phyloP scores from a whole-genome alignment of 2,797 vertebrate genomes.

The Potorous gilbertii region DNA sequence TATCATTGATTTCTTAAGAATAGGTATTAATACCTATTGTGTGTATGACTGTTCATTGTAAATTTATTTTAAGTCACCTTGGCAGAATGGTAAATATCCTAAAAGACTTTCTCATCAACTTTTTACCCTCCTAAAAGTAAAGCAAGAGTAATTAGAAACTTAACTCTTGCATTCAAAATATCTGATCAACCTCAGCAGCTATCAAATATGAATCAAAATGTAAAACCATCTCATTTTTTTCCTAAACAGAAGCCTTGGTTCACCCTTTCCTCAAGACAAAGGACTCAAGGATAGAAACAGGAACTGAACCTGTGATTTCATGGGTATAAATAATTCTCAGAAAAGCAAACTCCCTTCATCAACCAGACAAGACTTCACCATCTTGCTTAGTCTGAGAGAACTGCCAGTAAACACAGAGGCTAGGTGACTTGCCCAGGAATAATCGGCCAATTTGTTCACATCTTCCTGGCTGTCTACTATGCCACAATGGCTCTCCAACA shows the following conservation, averaged over 20 bases:
- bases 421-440: neutral
- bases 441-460: neutral
- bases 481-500: neutral
- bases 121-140: conserved; percentile 29
- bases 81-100: neutral
- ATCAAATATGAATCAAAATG: neutral
- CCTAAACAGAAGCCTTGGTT: neutral
- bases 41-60: neutral
- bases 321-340: neutral
- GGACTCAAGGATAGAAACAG: neutral
- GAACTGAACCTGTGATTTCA: neutral
- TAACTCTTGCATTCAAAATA: conserved; percentile 17
- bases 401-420: neutral
- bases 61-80: conserved; percentile 26
- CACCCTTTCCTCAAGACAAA: conserved; percentile 16
- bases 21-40: neutral
- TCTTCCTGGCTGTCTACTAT: neutral
- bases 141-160: neutral
- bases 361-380: neutral
- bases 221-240: neutral
- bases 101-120: neutral
- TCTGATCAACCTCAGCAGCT: neutral
- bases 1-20: neutral
- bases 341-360: neutral
- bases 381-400: neutral